Base-by-base conservation (phyloP, 2,113 vertebrate genomes). In the Cebus imitator region DNA sequence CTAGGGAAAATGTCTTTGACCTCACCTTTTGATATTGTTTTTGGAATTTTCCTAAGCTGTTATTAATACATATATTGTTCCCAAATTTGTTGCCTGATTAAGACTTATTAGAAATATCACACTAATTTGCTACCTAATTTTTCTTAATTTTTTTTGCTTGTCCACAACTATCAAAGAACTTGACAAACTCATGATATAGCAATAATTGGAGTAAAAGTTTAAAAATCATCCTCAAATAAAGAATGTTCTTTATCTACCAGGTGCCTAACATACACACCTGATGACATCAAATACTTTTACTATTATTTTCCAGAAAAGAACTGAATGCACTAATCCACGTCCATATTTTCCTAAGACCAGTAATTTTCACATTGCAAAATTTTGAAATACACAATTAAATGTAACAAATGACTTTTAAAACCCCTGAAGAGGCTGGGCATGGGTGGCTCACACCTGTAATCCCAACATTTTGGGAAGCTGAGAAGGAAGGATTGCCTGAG, bases 181-280 rank as follows among this genome's bases (percentile, higher is more conserved):
- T 90, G 16, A 91, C 95, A 89, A 91, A 35, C 5, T 84, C 35
- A 82, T 37, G n/a, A 92, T 48, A 50, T 0, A 86, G 16, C 13
- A 73, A 40, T 80, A 94, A 94, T 48, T 96, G 8, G n/a, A 94
- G 72, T 92, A 70, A 97, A 96, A 90, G 9, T 48, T 25, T 37
- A 70, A 43, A 93, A 32, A 37, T 37, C 16, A 87, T 27, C 35
- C 23, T 55, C 21, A 89, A 92, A 43, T 25, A 94, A 40, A 85
- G 14, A 64, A 92, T 58, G 43, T 91, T 94, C 32, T 23, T 17
- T 30, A 70, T 43, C 50, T 66, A 94, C 48, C 7, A 76, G 81
- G 30, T 50, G 45, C 16, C 79, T 87, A 84, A 57, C 18, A 80
- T n/a, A 64, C 10, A 23, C 13, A 23, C 13, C 66, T 68, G 18